Evolutionary conservation across 1,140 invertebrate genomes (phyloP), one percentile per base, ranked within the genome.

Genomic region (Hycleus phaleratus): DNA sequence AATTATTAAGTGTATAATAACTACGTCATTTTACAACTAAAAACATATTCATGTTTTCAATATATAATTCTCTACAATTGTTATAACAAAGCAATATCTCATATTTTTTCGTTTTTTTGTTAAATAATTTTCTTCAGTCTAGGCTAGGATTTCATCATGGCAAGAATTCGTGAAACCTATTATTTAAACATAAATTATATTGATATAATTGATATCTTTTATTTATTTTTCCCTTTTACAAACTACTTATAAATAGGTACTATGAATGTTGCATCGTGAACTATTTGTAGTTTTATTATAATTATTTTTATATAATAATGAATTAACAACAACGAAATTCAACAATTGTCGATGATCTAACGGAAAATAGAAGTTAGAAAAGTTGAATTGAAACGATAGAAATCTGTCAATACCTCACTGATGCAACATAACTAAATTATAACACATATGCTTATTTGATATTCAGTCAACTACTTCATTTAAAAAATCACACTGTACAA

Each of bases 131-230:
- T 42, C 11, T 52, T 70, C 68, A 70, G 68, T 70, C 68, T 70
- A 70, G 66, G 64, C 67, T 70, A 70, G 67, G 63, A 67, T 67
- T 68, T 68, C 63, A 65, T 68, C 63, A 70, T 70, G 68, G 68
- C 68, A 67, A 70, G 65, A 68, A 63, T 68, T 69, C 64, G 66
- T 67, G 59, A 65, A 70, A 70, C 65, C 66, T 65, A 65, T 12
- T 62, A 58, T 60, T 61, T 55, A 59, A 56, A 60, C 50, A 65
- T 59, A 65, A 62, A 57, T 60, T 60, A 46, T 54, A 54, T 50
- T 62, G 63, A 65, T 63, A 63, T 65, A 65, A 65, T 65, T 65
- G 64, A 65, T 65, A 63, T 63, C 18, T 39, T 12, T 44, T 49
- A 44, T 47, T 55, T 46, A 55, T 47, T 53, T 38, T 53, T 32